Evolutionary conservation across 1,140 invertebrate species (phyloP), one percentile per base, ranked within the genome.

Genomic region (Meloidogyne hapla): DNA sequence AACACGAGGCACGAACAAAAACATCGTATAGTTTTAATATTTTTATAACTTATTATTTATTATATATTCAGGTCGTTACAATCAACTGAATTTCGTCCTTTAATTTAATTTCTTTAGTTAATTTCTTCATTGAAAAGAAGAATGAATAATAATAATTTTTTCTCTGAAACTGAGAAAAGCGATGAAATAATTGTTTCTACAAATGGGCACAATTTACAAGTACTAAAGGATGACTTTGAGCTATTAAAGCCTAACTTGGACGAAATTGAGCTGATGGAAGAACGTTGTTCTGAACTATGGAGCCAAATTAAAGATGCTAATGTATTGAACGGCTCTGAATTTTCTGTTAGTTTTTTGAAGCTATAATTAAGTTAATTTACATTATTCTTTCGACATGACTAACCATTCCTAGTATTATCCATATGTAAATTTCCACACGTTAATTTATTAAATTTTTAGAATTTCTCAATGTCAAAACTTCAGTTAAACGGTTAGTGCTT

Each of bases 211-310:
- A 56, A 56, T 56, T n/a, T n/a, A 8, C 2, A n/a, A 56, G 48
- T 5, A 21, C 1, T 8, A 21, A 10, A 12, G 6, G 25, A 38
- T 15, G 4, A 25, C 2, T 65, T 26, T 0, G 25, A 38, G 2
- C 8, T 12, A 1, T 2, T 12, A 0, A 12, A 65, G 5, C 12
- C 25, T 1, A 21, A 9, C 6, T 56, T 48, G 68, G 26, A 72
- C n/a, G 56, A 72, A 33, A 21, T 40, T 26, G 42, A 18, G 48
- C 1, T 64, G 56, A 33, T 73, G 9, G 71, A 63, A 40, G 71
- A 73, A 40, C 56, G 28, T 15, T 73, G 71, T 73, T 73, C 71
- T 56, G 56, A 23, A 23, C 9, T 73, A 38, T 73, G 71, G 71
- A 73, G 64, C 5, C 33, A 65, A 40, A 73, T 73, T 28, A 73